Evolutionary conservation across 1,140 invertebrate genomes (phyloP).

Genomic region (Patella vulgata): DNA sequence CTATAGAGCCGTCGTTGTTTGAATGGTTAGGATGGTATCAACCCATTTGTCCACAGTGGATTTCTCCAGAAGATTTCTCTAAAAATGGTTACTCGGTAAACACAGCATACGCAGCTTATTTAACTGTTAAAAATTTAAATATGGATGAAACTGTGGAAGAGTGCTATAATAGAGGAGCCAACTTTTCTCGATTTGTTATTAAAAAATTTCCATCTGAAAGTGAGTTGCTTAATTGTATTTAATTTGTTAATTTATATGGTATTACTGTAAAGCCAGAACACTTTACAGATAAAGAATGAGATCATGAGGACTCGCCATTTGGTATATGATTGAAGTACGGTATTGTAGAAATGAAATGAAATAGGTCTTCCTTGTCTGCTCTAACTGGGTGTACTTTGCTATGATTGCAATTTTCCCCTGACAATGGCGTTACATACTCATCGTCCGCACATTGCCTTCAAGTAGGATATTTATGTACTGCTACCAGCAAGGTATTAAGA

Average conservation of each 20-base stretch:
- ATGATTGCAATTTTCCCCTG: no score
- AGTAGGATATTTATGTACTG: no score
- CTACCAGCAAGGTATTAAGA: no score
- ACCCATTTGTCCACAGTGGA: conserved; percentile 81
- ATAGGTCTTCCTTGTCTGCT: no score
- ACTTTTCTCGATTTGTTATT: conserved; percentile 63
- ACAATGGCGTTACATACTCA: no score
- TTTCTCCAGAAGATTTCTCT: conserved; percentile 77
- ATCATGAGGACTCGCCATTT: background rate
- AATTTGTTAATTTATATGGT: no score
- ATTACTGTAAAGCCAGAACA: background rate
- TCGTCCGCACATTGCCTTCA: no score
- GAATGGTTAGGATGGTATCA: conserved; percentile 94
- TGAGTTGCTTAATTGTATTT: conserved; percentile 11
- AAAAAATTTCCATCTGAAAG: conserved; percentile 48
- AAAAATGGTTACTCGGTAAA: conserved; percentile 80
- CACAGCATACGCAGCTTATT: conserved; percentile 75
- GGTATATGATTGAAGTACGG: no score
- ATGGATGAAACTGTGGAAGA: conserved; percentile 71
- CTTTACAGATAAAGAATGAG: background rate
- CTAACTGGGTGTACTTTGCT: no score
- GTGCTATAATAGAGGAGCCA: conserved; percentile 75
- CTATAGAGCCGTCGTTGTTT: conserved; percentile 88
- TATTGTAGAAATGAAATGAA: no score
- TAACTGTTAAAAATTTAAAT: conserved; percentile 65